Evolutionary conservation across 1,140 invertebrate species (phyloP), one percentile per base, ranked within the genome.

Genomic region (Sitobion miscanthi): DNA sequence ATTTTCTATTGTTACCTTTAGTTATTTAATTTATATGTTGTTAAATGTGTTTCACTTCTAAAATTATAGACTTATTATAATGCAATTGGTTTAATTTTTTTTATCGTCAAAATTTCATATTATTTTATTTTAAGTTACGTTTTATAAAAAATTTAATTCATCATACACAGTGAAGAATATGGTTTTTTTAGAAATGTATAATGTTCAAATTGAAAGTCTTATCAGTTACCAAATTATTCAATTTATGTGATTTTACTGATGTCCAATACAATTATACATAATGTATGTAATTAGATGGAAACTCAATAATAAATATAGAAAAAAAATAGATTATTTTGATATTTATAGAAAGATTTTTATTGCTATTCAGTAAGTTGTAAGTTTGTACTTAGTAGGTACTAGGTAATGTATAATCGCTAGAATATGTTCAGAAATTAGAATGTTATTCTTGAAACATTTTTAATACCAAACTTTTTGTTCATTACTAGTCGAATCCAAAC

Each of bases 11-110:
- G 54, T 62, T 62, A 62, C 87, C 87, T 25, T 9, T 42, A 90
- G 52, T 90, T 90, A 42, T 90, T 38, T 90, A 62, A 90, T 90
- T 45, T 62, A n/a, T 90, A 62, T 20, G 89, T 90, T 62, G 23
- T 57, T 90, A 42, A 90, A 90, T 90, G 38, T 57, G 38, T 90
- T 90, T 45, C 83, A 85, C 38, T 85, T 90, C 25, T 57, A 62
- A 89, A 89, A 57, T 57, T 90, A 57, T 90, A 90, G 49, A 5
- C 9, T 38, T 11, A 90, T 62, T 62, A n/a, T 42, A 90, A 57
- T 42, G 11, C 88, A 90, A 57, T 57, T 42, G 38, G 23, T 85
- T 85, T 11, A 23, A 85, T 85, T 85, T 42, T 42, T 42, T 42
- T 30, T 3, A 69, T 69, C 30, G 17, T n/a, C 30, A 69, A 14